These are phyloP conservation scores for Loripinus fragilis DNA, from an alignment of 2,888 invertebrate genomes.

Conservation along the genomic window DNA sequence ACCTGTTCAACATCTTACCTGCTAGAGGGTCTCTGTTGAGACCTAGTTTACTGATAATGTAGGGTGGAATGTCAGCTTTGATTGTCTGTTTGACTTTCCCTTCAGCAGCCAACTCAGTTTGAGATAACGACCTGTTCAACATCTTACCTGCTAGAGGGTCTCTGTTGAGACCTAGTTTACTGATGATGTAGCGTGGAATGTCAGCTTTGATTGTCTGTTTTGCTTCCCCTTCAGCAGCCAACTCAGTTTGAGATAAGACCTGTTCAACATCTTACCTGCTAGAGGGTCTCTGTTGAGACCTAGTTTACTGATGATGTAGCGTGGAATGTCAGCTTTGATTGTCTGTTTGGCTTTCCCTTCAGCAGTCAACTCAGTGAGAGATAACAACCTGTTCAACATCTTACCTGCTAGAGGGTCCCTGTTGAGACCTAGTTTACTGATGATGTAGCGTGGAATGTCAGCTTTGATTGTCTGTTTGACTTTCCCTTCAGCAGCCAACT, in stretches of 20 bases:
- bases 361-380: too few species aligned
- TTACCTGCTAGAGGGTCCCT: slow-evolving; percentile 95
- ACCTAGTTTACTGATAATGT: slow-evolving; percentile 98
- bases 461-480: slow-evolving; percentile 89
- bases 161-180: too few species aligned
- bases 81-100: slow-evolving; percentile 86
- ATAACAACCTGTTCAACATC: too few species aligned
- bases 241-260: too few species aligned
- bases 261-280: slow-evolving; percentile 86
- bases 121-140: too few species aligned
- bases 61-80: slow-evolving; percentile 97
- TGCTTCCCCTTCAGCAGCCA: slow-evolving; percentile 90
- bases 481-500: slow-evolving; percentile 91
- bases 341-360: slow-evolving; percentile 86
- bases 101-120: slow-evolving; percentile 96
- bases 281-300: slow-evolving; percentile 98
- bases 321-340: slow-evolving; percentile 97
- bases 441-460: slow-evolving; percentile 99
- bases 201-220: slow-evolving; percentile 91
- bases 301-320: slow-evolving; percentile 98
- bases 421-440: slow-evolving; percentile 97
- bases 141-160: too few species aligned
- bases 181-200: too few species aligned
- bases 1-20: too few species aligned
- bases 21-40: slow-evolving; percentile 97